A percentile compares a stretch with the other conserved stretches of the same genome.
Evolutionary conservation across 2,113 vertebrate species (phyloP).

Genomic region (Chunga burmeisteri): DNA sequence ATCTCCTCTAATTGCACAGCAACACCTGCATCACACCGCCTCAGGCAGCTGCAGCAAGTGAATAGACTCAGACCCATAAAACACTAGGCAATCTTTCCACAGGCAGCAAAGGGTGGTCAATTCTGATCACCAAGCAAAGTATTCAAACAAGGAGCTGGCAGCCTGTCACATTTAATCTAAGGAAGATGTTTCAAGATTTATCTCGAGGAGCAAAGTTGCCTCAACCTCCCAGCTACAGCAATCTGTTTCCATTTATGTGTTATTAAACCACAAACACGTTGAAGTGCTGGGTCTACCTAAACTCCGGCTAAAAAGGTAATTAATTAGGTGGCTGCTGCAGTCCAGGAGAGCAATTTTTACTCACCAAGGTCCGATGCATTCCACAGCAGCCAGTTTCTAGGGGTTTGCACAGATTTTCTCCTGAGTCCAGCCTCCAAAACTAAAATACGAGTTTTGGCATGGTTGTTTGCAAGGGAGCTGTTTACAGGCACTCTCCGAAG

Average conservation of each 20-base stretch:
- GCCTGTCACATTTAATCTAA: background rate
- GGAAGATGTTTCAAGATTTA: background rate
- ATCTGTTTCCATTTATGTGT: background rate
- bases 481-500: background rate
- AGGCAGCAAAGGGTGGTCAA: background rate
- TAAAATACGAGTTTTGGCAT: background rate
- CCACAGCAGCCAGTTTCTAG: background rate
- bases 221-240: background rate
- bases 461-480: background rate
- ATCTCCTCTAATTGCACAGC: background rate
- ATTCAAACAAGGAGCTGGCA: background rate
- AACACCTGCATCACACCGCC: slow-evolving; percentile 5
- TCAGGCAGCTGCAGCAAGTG: background rate
- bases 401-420: background rate
- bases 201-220: background rate
- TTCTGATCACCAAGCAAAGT: background rate
- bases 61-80: background rate
- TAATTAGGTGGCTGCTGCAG: background rate
- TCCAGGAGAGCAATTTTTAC: background rate
- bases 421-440: background rate
- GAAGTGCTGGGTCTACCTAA: background rate
- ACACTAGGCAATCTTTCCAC: background rate
- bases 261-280: background rate
- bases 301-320: background rate
- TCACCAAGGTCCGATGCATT: accelerated